Evolutionary conservation across 1,140 invertebrate species (phyloP).

Genomic region (Druon quercuslanigerum): DNA sequence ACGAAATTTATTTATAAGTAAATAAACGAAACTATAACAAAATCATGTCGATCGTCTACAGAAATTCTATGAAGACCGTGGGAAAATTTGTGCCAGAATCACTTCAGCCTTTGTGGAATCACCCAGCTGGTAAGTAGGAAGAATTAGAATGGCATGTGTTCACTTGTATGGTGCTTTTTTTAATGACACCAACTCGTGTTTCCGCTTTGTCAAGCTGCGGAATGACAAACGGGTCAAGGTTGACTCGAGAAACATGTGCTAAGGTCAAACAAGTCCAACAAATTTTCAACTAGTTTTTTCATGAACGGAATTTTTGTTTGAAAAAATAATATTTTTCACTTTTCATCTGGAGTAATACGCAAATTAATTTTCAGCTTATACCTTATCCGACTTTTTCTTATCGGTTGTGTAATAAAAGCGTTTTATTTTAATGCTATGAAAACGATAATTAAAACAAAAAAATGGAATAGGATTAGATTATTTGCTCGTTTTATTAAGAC

Average conservation of each 20-base stretch:
- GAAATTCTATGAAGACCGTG: constrained; percentile 79
- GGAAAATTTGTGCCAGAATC: constrained; percentile 87
- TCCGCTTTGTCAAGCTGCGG: constrained; percentile 38
- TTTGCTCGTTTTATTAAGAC: too few species aligned
- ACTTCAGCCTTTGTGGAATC: constrained; percentile 91
- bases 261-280: not conserved
- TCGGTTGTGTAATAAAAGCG: too few species aligned
- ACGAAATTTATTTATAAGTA: not conserved
- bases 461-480: too few species aligned
- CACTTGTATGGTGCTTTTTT: constrained; percentile 39
- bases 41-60: constrained; percentile 79
- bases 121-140: constrained; percentile 86
- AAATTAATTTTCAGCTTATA: too few species aligned
- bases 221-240: constrained; percentile 53
- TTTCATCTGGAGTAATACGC: too few species aligned
- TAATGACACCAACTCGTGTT: constrained; percentile 36
- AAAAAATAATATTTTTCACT: too few species aligned
- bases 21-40: constrained; percentile 14
- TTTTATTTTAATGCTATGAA: too few species aligned
- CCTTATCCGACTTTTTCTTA: too few species aligned
- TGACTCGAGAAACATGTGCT: constrained; percentile 31
- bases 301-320: too few species aligned
- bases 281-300: not conserved
- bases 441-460: too few species aligned
- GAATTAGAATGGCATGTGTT: constrained; percentile 32